Evolutionary conservation across 2,113 vertebrate genomes (phyloP), one percentile per base, ranked within the genome.

Genomic region (Neogobius melanostomus): DNA sequence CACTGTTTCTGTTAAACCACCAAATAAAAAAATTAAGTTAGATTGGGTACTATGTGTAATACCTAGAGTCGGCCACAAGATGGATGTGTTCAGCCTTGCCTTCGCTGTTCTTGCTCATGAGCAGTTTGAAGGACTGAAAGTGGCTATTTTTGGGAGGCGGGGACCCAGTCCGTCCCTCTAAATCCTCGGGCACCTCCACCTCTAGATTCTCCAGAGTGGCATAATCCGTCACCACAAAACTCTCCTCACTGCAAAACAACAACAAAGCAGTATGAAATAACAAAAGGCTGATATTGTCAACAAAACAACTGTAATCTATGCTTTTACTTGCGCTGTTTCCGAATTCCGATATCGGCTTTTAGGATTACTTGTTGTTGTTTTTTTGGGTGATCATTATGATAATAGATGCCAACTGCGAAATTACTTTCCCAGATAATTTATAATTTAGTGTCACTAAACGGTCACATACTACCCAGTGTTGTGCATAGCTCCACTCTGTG

Each of bases 91-190:
- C 96, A 8, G 69, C 73, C 74, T 88, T 88, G 15, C 94, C 95
- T 59, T 97, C 97, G 0, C 95, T 95, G 93, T 95, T 96, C 68
- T 43, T 93, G 69, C 85, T 93, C 94, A 99, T 93, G 51, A 78
- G 77, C 76, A 99, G 92, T 6, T 81, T 91, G 16, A 98, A 93
- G 67, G 90, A 86, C 68, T 93, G 74, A 0, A 83, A 82, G 0
- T 90, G 82, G 72, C 62, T 77, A 61, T 64, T 85, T 79, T 80
- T 91, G 53, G 80, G 42, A 0, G 92, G 88, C 0, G 71, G 71
- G 0, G 86, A 44, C 5, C 53, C 53, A 11, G 61, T 63, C 0
- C 79, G 84, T 0, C 66, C 77, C 0, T 95, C 96, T 0, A 17
- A 0, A 6, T 80, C 89, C 57, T 94, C 93, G 0, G 82, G 59